phyloP scores from a whole-genome alignment of 2,113 vertebrate genomes.

The Atractosteus spatula region DNA sequence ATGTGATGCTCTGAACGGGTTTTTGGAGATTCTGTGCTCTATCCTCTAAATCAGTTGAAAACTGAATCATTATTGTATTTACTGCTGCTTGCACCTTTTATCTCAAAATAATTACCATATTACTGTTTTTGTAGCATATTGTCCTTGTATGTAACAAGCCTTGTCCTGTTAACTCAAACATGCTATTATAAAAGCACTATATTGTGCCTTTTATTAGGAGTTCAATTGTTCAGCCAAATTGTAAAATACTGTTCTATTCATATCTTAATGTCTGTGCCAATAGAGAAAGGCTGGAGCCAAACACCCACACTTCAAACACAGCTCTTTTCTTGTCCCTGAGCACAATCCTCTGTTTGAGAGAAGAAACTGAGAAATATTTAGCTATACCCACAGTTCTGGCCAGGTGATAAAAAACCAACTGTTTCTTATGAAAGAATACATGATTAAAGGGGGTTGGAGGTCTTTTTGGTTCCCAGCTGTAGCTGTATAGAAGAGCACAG shows the following conservation, averaged over 20 bases:
- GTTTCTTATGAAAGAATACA: background rate
- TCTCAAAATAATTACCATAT: too few species aligned
- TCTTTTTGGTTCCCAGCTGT: background rate
- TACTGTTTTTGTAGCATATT: too few species aligned
- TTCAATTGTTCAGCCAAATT: constrained; percentile 40
- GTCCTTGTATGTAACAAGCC: background rate
- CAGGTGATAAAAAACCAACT: constrained; percentile 22
- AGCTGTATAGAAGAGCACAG: too few species aligned
- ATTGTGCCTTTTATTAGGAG: constrained; percentile 29
- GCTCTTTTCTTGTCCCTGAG: constrained; percentile 30
- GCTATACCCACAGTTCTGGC: constrained; percentile 43
- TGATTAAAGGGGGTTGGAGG: background rate
- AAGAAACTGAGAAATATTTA: constrained; percentile 11
- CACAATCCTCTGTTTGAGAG: constrained; percentile 39
- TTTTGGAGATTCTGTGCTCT: too few species aligned
- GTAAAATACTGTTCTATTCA: constrained; percentile 41
- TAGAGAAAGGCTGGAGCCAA: constrained; percentile 32
- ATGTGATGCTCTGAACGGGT: too few species aligned
- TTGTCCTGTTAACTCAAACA: constrained; percentile 36
- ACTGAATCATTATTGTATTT: too few species aligned
- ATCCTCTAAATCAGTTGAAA: too few species aligned
- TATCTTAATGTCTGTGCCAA: constrained; percentile 26
- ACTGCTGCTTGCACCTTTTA: too few species aligned
- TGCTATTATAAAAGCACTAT: constrained; percentile 32
- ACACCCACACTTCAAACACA: constrained; percentile 42